Percentiles rank a stretch among this genome's conserved stretches.
Evolutionary conservation across 1,140 invertebrate species (phyloP).

Genomic region (Eumaeus atala): DNA sequence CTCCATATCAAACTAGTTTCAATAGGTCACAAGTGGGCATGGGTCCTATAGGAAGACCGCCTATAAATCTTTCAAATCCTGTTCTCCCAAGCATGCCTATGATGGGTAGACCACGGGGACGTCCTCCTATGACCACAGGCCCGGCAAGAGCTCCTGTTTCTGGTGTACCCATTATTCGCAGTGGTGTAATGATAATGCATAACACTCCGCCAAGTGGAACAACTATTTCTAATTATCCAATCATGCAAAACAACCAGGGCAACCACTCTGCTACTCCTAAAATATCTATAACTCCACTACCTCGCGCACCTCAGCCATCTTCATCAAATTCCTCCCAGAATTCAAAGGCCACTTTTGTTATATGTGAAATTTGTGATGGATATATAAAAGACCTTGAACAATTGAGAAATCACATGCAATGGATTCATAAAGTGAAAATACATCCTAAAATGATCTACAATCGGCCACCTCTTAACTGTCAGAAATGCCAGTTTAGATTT

Average conservation of each 20-base stretch:
- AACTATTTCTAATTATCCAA: constrained; percentile 61
- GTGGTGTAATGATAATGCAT: constrained; percentile 68
- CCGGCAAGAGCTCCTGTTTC: constrained; percentile 48
- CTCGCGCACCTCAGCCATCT: constrained; percentile 78
- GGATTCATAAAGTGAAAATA: constrained; percentile 97
- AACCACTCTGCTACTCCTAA: constrained; percentile 78
- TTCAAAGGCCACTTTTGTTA: constrained; percentile 84
- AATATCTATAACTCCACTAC: constrained; percentile 93
- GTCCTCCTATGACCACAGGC: constrained; percentile 46
- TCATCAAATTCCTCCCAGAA: constrained; percentile 61
- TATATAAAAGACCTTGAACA: constrained; percentile 96
- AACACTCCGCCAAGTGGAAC: constrained; percentile 54
- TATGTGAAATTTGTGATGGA: constrained; percentile 96
- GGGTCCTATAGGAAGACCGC: constrained; percentile 48
- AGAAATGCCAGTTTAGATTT: constrained; percentile 83
- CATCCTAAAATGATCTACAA: constrained; percentile 98
- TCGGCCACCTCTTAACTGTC: constrained; percentile 94
- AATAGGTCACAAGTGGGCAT: constrained; percentile 50
- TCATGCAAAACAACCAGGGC: constrained; percentile 52
- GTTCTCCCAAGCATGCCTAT: constrained; percentile 44
- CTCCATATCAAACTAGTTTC: constrained; percentile 52
- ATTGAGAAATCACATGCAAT: constrained; percentile 95
- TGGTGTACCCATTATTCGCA: constrained; percentile 61
- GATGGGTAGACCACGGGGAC: constrained; percentile 52
- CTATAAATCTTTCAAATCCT: constrained; percentile 41